Evolutionary conservation across 2,113 vertebrate genomes (phyloP), one percentile per base, ranked within the genome.

Genomic region (Pitta sordida): DNA sequence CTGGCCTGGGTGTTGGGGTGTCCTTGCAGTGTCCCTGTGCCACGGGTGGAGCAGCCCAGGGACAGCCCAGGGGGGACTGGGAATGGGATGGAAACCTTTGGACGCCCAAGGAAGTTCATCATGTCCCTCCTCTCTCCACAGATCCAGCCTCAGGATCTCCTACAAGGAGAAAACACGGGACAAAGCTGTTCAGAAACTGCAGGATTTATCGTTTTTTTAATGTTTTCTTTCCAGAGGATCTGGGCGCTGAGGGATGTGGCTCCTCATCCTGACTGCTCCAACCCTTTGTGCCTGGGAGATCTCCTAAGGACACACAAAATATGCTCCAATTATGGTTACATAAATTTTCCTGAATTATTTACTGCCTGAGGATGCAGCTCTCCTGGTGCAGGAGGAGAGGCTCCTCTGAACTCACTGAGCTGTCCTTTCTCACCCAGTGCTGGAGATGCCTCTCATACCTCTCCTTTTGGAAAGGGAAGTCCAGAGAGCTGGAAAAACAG

Each of bases 21-120:
- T 58, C 7, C 64, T 30, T 0, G 0, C 15, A 7, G 44, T n/a
- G 26, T 34, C 26, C 59, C 44, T 53, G 43, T 18, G 43, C 30
- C 37, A 10, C 0, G 1, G 10, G 32, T 14, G 23, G n/a, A 60
- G 17, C 44, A 43, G 51, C 59, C 19, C 16, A 19, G 43, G 43
- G 43, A 44, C 39, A 43, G 51, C 59, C 19, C 65, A 43, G 51
- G 32, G 15, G 15, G 44, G 52, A 29, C 15, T 77, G 36, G 32
- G 32, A 29, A 44, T 0, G 3, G 63, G 13, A 7, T 37, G 20
- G 15, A 77, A 11, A 49, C 11, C 20, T 64, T 27, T 0, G 5
- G 32, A 43, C 36, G 19, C 13, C 56, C 29, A 22, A 41, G 53
- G 23, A 20, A 24, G 9, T 4, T 7, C 60, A 29, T 26, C 9